phyloP scores from a whole-genome alignment of 2,797 vertebrate genomes.

The Mus minutoides region DNA sequence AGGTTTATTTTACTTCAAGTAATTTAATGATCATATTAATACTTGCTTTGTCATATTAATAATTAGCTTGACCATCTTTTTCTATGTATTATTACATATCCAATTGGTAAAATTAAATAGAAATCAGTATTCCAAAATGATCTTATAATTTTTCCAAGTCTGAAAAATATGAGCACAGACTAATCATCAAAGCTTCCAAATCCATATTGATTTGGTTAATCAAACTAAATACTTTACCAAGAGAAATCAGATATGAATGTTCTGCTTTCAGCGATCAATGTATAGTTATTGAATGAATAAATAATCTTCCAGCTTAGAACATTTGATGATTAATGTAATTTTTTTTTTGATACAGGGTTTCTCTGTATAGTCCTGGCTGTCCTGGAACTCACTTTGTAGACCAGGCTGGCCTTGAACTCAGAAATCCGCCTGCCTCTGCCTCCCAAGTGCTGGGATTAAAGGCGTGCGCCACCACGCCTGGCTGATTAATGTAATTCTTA shows the following conservation, averaged over 20 bases:
- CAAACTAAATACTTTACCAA: neutral
- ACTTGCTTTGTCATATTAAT: neutral
- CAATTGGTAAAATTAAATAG: neutral
- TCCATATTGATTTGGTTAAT: conserved; percentile 14
- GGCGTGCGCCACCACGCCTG: no score
- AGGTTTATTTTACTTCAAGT: neutral
- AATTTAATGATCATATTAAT: neutral
- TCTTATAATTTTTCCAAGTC: neutral
- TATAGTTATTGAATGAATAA: conserved; percentile 14
- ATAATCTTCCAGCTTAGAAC: neutral
- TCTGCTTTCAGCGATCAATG: neutral
- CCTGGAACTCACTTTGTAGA: no score
- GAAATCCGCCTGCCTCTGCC: no score
- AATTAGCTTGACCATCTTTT: neutral
- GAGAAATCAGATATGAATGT: neutral
- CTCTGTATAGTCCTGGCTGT: no score
- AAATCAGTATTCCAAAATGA: neutral
- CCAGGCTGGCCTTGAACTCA: no score
- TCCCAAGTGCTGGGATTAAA: no score
- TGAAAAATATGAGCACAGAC: neutral
- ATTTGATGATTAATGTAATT: neutral
- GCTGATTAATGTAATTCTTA: neutral
- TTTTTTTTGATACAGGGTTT: no score
- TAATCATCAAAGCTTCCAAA: conserved; percentile 26
- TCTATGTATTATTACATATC: neutral